These are phyloP conservation scores for Toxotes lorentzi DNA, from an alignment of 2,797 vertebrate species.

Conservation along the genomic window DNA sequence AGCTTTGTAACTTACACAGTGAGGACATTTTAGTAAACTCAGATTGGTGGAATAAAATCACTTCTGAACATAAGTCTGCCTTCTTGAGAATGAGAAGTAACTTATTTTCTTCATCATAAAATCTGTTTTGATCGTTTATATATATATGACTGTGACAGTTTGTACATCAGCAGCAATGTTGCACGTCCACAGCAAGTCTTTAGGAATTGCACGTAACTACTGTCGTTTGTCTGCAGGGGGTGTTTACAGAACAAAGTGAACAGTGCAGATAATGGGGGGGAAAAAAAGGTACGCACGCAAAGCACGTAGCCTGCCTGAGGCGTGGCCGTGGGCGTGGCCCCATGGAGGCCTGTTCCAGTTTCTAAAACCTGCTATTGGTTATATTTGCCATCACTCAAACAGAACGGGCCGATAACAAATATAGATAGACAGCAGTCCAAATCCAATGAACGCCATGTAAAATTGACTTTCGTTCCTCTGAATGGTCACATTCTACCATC, in stretches of 20 bases:
- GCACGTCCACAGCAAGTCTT: background rate
- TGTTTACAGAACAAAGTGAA: slow-evolving; percentile 53
- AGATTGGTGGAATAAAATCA: slow-evolving; percentile 42
- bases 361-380: slow-evolving; percentile 60
- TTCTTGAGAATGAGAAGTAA: background rate
- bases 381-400: background rate
- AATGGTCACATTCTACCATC: slow-evolving; percentile 38
- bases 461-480: background rate
- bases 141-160: background rate
- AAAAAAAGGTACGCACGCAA: background rate
- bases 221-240: background rate
- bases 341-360: slow-evolving; percentile 9
- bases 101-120: background rate
- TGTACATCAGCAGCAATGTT: background rate
- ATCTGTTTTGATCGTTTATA: background rate
- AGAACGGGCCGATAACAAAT: background rate
- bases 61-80: background rate
- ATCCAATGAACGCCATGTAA: slow-evolving; percentile 64
- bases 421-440: background rate
- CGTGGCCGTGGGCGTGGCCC: slow-evolving; percentile 31
- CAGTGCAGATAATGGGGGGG: background rate
- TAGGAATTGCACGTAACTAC: background rate
- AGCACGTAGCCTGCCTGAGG: slow-evolving; percentile 55
- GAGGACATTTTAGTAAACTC: slow-evolving; percentile 61
- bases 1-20: slow-evolving; percentile 14